Evolutionary conservation across 2,888 invertebrate species (phyloP).

Genomic region (Molanna angustata): DNA sequence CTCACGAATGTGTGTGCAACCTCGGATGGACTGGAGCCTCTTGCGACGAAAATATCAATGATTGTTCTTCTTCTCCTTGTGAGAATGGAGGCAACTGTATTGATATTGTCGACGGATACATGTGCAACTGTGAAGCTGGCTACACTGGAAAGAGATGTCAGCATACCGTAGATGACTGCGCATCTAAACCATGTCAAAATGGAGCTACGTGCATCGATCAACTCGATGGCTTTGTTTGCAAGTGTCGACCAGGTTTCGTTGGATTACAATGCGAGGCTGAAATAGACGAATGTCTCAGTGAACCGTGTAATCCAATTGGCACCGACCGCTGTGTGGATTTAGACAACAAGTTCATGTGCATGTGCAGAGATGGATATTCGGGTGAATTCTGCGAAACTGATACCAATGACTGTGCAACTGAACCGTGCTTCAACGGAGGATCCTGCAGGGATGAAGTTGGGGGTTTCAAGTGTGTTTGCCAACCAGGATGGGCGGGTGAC

Average conservation of each 20-base stretch:
- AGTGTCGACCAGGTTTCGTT: constrained; percentile 89
- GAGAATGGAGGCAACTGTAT: constrained; percentile 90
- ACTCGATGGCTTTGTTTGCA: constrained; percentile 87
- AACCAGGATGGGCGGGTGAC: constrained; percentile 82
- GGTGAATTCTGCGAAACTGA: constrained; percentile 84
- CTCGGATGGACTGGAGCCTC: constrained; percentile 86
- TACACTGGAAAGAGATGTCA: constrained; percentile 92
- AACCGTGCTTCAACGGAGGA: constrained; percentile 87
- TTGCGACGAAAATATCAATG: constrained; percentile 90
- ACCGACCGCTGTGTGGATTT: constrained; percentile 87
- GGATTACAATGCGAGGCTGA: constrained; percentile 93
- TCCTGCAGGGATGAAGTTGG: constrained; percentile 84
- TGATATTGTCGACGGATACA: constrained; percentile 79
- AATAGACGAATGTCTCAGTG: constrained; percentile 87
- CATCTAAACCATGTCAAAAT: constrained; percentile 86
- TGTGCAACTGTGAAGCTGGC: constrained; percentile 90
- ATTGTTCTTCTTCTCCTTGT: constrained; percentile 86
- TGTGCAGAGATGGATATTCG: constrained; percentile 84
- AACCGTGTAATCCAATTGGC: constrained; percentile 87
- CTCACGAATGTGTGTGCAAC: constrained; percentile 85
- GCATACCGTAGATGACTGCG: constrained; percentile 90
- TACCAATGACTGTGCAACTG: constrained; percentile 81
- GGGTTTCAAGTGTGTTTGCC: constrained; percentile 77
- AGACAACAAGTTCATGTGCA: constrained; percentile 83
- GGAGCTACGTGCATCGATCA: constrained; percentile 86